Evolutionary conservation across 2,113 vertebrate genomes (phyloP), one percentile per base, ranked within the genome.

Genomic region (Bujurquina vittata): DNA sequence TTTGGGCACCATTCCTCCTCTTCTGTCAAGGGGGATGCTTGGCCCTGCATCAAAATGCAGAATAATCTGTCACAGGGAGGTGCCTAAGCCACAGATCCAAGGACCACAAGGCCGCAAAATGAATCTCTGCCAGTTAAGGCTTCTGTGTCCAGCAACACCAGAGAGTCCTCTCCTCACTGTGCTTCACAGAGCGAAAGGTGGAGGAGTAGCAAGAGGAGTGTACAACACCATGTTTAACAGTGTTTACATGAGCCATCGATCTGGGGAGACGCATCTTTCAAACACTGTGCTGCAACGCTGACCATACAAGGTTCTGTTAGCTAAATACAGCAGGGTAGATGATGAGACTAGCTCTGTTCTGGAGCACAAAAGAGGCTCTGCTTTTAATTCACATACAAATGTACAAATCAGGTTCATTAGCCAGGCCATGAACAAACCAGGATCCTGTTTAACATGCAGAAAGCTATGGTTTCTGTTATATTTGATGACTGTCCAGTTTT

Each of bases 261-360:
- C 87, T 91, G 91, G 87, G 31, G 82, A 91, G 94, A 93, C 87
- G 75, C 92, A 92, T 92, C 89, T 86, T 87, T 91, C 86, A 86
- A 87, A 88, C 89, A 90, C 81, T 65, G 80, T n/a, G 85, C 91
- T 46, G 81, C 77, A 76, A 72, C 33, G 54, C 65, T 95, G 91
- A 92, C 95, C 95, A 93, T 95, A 96, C 91, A 96, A 94, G 95
- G 95, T 77, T 69, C 29, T 91, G 91, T 77, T 91, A 87, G 88
- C 84, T 75, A 80, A 88, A 82, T 84, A 83, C 77, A 75, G 79
- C 61, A 79, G 58, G 49, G 60, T 31, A 72, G 67, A 46, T 72
- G 67, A 72, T 57, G 10, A 86, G 85, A 83, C 58, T 14, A 61
- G 10, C 31, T 72, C 75, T 84, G 37, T 14, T 46, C 33, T 86